These are phyloP conservation scores for Agrilus cyanescens DNA, from an alignment of 2,888 invertebrate species.

Conservation along the genomic window DNA sequence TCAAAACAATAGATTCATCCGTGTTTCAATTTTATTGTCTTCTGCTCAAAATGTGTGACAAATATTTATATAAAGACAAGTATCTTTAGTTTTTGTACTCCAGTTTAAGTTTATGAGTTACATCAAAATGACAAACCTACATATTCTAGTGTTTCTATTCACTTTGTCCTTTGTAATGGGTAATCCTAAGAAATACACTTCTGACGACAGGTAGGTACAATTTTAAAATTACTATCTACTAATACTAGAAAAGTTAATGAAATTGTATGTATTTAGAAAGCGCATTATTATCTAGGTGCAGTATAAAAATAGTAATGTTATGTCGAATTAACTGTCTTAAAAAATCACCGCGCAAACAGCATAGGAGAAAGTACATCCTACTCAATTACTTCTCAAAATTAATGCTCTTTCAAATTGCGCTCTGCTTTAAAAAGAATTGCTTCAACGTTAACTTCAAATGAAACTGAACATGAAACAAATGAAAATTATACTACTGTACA, in stretches of 20 bases:
- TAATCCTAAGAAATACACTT: conserved; percentile 27
- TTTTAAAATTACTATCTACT: not conserved
- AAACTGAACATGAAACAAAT: no score
- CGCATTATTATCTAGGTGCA: no score
- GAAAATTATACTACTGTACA: no score
- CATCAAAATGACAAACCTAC: conserved; percentile 14
- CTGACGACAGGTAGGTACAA: conserved; percentile 17
- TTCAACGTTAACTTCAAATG: no score
- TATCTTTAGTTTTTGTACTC: not conserved
- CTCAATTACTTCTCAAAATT: no score
- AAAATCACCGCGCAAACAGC: no score
- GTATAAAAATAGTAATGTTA: no score
- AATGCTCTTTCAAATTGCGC: no score
- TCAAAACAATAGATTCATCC: conserved; percentile 8
- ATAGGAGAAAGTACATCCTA: no score
- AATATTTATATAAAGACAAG: conserved; percentile 23
- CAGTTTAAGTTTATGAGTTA: not conserved
- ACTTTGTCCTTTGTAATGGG: conserved; percentile 11
- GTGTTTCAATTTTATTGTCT: conserved; percentile 23
- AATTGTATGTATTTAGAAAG: no score
- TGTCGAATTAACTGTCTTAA: no score
- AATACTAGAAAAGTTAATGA: not conserved
- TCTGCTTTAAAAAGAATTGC: no score
- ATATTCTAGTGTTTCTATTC: not conserved
- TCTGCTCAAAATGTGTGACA: conserved; percentile 30